Percentiles rank a stretch among this genome's conserved stretches.
These are phyloP conservation scores for Sebastes miniatus DNA, from an alignment of 2,797 vertebrate species.

Conservation along the genomic window DNA sequence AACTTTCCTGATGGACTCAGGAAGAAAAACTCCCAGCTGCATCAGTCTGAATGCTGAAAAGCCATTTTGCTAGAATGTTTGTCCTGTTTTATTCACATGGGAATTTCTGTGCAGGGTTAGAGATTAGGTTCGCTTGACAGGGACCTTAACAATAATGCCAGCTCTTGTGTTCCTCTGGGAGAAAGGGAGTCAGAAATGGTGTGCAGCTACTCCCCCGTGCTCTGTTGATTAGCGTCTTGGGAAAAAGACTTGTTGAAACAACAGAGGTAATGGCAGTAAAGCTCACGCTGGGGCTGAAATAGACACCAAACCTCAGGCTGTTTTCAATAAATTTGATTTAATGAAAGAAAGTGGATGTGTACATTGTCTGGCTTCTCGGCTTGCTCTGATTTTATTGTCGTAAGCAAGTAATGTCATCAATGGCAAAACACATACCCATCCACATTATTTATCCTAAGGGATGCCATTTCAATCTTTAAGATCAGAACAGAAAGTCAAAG, in stretches of 20 bases:
- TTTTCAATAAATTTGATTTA: neutral
- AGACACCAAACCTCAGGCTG: neutral
- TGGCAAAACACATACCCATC: neutral
- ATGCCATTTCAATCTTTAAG: neutral
- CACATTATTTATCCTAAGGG: neutral
- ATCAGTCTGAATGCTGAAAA: slow-evolving; percentile 12
- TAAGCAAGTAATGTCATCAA: neutral
- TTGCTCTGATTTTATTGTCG: neutral
- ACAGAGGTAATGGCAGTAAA: neutral
- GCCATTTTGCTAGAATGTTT: slow-evolving; percentile 16
- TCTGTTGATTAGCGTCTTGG: slow-evolving; percentile 34
- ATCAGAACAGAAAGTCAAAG: neutral
- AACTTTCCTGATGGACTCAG: neutral
- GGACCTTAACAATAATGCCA: neutral
- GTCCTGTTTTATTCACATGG: slow-evolving; percentile 33
- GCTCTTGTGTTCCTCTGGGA: slow-evolving; percentile 8
- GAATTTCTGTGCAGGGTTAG: slow-evolving; percentile 14
- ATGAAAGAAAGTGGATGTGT: neutral
- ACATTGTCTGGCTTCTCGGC: neutral
- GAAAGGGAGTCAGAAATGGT: neutral
- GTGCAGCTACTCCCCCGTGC: slow-evolving; percentile 6
- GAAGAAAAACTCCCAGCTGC: neutral
- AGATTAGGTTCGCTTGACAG: slow-evolving; percentile 22
- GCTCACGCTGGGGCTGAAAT: neutral
- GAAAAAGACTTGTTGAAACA: slow-evolving; percentile 21